These are phyloP conservation scores for Lordiphosa clarofinis DNA, from an alignment of 1,140 invertebrate species.

Conservation along the genomic window DNA sequence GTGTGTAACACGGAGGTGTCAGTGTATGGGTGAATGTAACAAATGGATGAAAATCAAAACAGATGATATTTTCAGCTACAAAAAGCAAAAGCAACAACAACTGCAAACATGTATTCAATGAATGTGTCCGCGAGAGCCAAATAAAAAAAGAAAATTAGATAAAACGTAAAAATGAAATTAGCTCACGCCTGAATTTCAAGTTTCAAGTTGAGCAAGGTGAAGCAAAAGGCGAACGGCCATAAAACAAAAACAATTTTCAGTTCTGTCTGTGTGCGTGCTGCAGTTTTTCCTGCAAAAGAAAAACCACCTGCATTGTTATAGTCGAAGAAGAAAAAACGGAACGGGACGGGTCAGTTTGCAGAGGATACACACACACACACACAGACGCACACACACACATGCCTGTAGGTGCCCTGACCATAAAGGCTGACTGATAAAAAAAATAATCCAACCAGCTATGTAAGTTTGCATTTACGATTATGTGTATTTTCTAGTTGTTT, in stretches of 20 bases:
- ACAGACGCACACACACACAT: slow-evolving; percentile 8
- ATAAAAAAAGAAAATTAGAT: slow-evolving; percentile 66
- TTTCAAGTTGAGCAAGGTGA: slow-evolving; percentile 61
- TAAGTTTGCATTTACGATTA: slow-evolving; percentile 60
- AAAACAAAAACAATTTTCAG: slow-evolving; percentile 63
- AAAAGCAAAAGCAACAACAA: slow-evolving; percentile 28
- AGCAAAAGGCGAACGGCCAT: slow-evolving; percentile 46
- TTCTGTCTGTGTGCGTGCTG: slow-evolving; percentile 56
- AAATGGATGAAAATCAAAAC: slow-evolving; percentile 13
- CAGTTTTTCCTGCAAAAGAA: slow-evolving; percentile 39
- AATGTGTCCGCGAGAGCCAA: slow-evolving; percentile 55
- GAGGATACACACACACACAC: slow-evolving; percentile 40
- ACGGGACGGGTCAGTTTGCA: slow-evolving; percentile 37
- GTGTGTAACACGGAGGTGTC: slow-evolving; percentile 27
- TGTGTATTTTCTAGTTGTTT: no score
- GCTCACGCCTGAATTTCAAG: slow-evolving; percentile 74
- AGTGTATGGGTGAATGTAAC: slow-evolving; percentile 9
- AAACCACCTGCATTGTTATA: slow-evolving; percentile 68
- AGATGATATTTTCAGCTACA: slow-evolving; percentile 25
- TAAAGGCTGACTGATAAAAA: slow-evolving; percentile 53
- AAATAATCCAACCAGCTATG: slow-evolving; percentile 34
- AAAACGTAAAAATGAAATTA: slow-evolving; percentile 65
- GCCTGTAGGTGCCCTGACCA: not conserved
- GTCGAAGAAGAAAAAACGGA: slow-evolving; percentile 35
- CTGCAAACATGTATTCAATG: slow-evolving; percentile 58